phyloP scores from a whole-genome alignment of 2,888 invertebrate species.

The Napeogenes sylphis region DNA sequence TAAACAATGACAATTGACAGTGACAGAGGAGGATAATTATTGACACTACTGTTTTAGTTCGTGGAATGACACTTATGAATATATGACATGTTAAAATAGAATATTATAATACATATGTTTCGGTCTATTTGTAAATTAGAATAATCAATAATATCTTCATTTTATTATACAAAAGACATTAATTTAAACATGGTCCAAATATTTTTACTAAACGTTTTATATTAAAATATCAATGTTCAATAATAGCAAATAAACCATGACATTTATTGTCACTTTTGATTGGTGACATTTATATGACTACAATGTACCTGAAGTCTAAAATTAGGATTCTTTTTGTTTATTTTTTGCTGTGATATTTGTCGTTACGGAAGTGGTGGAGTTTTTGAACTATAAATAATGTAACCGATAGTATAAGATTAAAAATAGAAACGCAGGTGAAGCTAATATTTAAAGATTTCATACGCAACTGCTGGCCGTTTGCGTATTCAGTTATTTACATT shows the following conservation, averaged over 20 bases:
- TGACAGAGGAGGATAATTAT: no score
- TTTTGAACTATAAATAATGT: conserved; percentile 68
- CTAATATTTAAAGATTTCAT: conserved; percentile 56
- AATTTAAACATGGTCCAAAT: no score
- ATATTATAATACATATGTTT: no score
- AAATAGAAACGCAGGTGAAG: conserved; percentile 62
- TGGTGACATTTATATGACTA: neutral
- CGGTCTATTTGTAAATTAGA: no score
- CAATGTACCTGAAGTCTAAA: conserved; percentile 30
- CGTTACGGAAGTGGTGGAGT: conserved; percentile 48
- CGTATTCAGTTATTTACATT: conserved; percentile 53
- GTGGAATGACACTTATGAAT: no score
- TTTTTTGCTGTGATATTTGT: conserved; percentile 50
- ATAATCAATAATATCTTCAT: no score
- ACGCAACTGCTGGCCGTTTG: conserved; percentile 40
- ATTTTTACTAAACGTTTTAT: neutral
- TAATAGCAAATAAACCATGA: conserved; percentile 14
- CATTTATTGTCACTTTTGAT: neutral
- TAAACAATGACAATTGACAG: no score
- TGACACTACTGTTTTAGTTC: no score
- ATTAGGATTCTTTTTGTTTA: conserved; percentile 54
- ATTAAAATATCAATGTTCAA: neutral
- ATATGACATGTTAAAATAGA: no score
- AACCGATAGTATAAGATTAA: conserved; percentile 58
- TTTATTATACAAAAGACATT: no score